phyloP scores from a whole-genome alignment of 1,140 invertebrate genomes.

The Trypoxylus dichotomus region DNA sequence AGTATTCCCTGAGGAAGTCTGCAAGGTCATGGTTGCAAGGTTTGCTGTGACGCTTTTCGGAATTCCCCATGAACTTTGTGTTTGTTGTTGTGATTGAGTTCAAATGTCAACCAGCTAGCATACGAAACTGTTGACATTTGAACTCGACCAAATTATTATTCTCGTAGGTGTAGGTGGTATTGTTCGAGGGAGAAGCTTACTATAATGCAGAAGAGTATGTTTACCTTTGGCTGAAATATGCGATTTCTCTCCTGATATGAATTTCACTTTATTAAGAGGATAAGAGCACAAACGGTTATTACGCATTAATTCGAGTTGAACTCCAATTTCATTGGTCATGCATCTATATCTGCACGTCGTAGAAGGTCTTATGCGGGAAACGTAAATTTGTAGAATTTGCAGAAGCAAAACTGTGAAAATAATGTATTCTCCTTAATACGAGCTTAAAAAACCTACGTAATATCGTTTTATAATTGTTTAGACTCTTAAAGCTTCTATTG shows the following conservation, averaged over 20 bases:
- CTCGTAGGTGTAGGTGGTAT: background rate
- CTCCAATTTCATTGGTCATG: too few species aligned
- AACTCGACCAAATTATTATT: background rate
- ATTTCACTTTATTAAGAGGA: background rate
- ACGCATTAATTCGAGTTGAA: background rate
- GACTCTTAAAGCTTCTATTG: too few species aligned
- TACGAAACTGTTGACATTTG: constrained; percentile 15
- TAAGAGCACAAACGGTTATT: constrained; percentile 2
- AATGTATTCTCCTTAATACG: too few species aligned
- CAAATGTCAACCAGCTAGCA: constrained; percentile 12
- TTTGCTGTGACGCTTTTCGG: background rate
- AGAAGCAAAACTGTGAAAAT: too few species aligned
- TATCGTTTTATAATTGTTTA: too few species aligned
- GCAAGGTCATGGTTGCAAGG: too few species aligned
- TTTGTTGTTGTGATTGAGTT: constrained; percentile 19
- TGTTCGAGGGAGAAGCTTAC: background rate
- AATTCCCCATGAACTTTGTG: background rate
- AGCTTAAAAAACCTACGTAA: too few species aligned
- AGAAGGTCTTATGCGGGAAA: too few species aligned
- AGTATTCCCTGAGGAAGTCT: too few species aligned
- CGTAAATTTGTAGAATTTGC: too few species aligned
- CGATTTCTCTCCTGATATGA: background rate
- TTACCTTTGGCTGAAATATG: background rate
- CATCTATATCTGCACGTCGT: too few species aligned
- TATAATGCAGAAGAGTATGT: background rate